Conservation (phyloP, 2,797 vertebrate species). For the Sebastes vulpes region DNA sequence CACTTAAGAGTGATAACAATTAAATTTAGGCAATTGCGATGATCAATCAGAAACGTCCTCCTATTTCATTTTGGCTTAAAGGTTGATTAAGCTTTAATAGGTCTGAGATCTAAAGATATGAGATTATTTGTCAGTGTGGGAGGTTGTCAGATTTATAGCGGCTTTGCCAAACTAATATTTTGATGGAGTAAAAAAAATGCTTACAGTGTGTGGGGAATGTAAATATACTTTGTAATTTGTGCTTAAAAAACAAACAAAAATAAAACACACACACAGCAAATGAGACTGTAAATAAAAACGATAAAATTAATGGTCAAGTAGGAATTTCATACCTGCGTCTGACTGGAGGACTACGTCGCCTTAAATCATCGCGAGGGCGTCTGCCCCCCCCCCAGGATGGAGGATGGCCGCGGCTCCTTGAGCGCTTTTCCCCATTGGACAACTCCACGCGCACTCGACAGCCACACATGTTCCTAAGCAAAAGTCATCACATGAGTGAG, state of each 20-base stretch:
- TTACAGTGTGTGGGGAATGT: slow-evolving; percentile 12
- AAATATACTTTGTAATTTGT: slow-evolving; percentile 21
- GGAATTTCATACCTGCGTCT: slow-evolving; percentile 90
- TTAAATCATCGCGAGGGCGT: slow-evolving; percentile 93
- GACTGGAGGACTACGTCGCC: slow-evolving; percentile 91
- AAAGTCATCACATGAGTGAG: not conserved
- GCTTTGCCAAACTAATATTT: slow-evolving; percentile 10
- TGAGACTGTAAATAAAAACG: slow-evolving; percentile 2
- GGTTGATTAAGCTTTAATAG: slow-evolving; percentile 3
- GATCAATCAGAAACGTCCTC: not conserved
- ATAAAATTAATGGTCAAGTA: not conserved
- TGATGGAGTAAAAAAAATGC: not conserved
- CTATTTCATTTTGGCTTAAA: not conserved
- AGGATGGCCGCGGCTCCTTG: slow-evolving; percentile 94
- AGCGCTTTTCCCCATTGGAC: slow-evolving; percentile 96
- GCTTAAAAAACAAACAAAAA: not conserved
- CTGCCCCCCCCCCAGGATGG: slow-evolving; percentile 91
- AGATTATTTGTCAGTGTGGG: not conserved
- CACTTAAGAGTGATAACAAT: not conserved
- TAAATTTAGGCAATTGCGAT: not conserved
- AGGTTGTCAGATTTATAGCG: slow-evolving; percentile 4
- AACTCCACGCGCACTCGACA: slow-evolving; percentile 96
- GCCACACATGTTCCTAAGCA: slow-evolving; percentile 91
- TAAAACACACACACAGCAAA: slow-evolving; percentile 2
- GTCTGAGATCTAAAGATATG: not conserved